Evolutionary conservation across 92 coral and sea anemone species (phyloP).

Genomic region (Pocillopora grandis): DNA sequence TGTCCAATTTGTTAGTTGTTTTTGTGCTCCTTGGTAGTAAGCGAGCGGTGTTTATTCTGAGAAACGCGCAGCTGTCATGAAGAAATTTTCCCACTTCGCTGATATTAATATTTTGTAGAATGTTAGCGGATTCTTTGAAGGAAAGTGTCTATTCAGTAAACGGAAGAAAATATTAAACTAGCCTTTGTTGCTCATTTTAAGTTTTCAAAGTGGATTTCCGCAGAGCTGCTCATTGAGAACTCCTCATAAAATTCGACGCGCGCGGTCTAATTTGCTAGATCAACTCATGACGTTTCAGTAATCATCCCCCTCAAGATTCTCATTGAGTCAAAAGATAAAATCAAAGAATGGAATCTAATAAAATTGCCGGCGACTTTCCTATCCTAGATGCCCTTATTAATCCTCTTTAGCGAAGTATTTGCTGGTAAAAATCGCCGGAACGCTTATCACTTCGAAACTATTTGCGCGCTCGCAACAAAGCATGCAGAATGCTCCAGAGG

Average conservation of each 20-base stretch:
- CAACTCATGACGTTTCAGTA: constrained; percentile 45
- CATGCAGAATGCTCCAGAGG: background rate
- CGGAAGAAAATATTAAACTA: constrained; percentile 66
- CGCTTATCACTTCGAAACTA: constrained; percentile 27
- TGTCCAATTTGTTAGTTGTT: constrained; percentile 84
- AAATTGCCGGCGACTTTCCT: constrained; percentile 37
- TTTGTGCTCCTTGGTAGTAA: constrained; percentile 61
- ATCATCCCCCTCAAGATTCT: constrained; percentile 37
- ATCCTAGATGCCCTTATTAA: constrained; percentile 37
- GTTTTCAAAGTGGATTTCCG: constrained; percentile 60
- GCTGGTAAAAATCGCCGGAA: constrained; percentile 17
- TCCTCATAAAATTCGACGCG: constrained; percentile 32
- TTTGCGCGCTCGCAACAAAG: constrained; percentile 8
- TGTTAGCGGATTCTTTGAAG: constrained; percentile 76
- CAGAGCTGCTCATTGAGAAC: constrained; percentile 35
- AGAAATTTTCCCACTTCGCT: constrained; percentile 59
- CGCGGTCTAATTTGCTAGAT: constrained; percentile 58
- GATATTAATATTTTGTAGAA: constrained; percentile 70
- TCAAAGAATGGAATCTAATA: constrained; percentile 56
- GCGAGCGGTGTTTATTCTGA: constrained; percentile 61
- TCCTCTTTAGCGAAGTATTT: constrained; percentile 19
- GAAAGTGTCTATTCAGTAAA: constrained; percentile 68
- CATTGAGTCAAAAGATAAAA: constrained; percentile 57
- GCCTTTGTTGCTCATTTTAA: constrained; percentile 86
- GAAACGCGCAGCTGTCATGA: constrained; percentile 67